Conservation (phyloP, 2,113 vertebrate species). For the Cranoglanis bouderius region DNA sequence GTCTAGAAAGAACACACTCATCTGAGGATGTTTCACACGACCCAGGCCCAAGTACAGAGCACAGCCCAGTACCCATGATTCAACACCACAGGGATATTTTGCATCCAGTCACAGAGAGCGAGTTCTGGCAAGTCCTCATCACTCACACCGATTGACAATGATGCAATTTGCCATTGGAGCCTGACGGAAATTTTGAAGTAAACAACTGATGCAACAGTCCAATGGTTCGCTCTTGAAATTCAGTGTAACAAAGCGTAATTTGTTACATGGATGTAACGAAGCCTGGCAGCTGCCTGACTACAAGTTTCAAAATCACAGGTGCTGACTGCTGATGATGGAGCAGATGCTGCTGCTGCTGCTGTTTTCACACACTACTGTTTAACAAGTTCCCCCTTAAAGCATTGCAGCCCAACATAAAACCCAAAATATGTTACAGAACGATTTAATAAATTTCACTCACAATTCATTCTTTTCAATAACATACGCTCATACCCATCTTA, state of each 20-base stretch:
- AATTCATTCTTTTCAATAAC: not conserved
- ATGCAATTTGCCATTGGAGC: conserved; percentile 72
- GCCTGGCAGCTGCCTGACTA: conserved; percentile 18
- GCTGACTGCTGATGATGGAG: conserved; percentile 7
- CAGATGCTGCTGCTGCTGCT: not conserved
- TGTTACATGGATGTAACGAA: conserved; percentile 62
- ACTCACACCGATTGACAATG: conserved; percentile 70
- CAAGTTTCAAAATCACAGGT: conserved; percentile 37
- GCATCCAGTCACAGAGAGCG: conserved; percentile 64
- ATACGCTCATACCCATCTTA: not conserved
- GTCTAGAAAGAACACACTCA: not conserved
- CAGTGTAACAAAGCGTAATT: conserved; percentile 67
- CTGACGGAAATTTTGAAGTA: conserved; percentile 75
- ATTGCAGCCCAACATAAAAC: not conserved
- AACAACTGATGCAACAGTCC: conserved; percentile 81
- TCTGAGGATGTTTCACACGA: not conserved
- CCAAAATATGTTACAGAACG: not conserved
- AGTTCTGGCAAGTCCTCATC: conserved; percentile 61
- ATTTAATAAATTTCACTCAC: not conserved
- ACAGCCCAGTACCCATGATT: conserved; percentile 59
- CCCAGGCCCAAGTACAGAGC: conserved; percentile 30
- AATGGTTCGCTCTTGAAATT: conserved; percentile 70
- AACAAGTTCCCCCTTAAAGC: not conserved
- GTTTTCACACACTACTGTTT: not conserved
- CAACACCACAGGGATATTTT: conserved; percentile 65